Base-by-base conservation (phyloP, 2,113 vertebrate species). In the Amphilophus citrinellus region DNA sequence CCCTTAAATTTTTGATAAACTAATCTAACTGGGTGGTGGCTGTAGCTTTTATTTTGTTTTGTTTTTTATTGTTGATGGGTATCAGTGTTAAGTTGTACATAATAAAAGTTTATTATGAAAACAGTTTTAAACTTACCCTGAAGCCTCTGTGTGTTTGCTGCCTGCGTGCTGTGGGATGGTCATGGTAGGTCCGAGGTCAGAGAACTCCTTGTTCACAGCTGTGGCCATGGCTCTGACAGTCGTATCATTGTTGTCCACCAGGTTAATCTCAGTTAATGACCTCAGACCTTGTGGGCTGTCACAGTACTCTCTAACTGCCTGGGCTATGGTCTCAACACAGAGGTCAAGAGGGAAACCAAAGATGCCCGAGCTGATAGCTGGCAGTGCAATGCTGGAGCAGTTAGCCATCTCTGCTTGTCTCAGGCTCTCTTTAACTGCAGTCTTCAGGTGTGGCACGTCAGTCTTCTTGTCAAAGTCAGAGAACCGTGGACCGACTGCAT, bases 401-500 rank as follows among this genome's bases (percentile, higher is more conserved):
- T 87, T 83, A 0, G 27, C 10, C 0, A 0, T 3, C 10, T 93
- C 92, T 0, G 97, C 97, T 47, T 96, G 84, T 0, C 2, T 71
- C 0, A 99, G 89, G 42, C 95, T 96, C 1, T 78, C 84, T 61
- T 11, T 86, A 5, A 98, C 95, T 0, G 89, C 94, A 2, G 9
- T 79, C 80, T 63, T 94, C 27, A 99, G 89, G 13, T 82, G 57
- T 0, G 0, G 0, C 44, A 93, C 27, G 0, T 95, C 84, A 0
- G 13, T 87, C 0, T 1, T n/a, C 63, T 1, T 13, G 7, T 94
- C 87, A 0, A 20, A 3, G 1, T 20, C 5, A 0, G 3, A 84
- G 95, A 94, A 98, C 10, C 84, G 87, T 11, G 98, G 97, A 39
- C 97, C 98, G 0, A 98, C 96, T 0, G 97, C 96, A 0, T 99